Evolutionary conservation across 2,113 vertebrate species (phyloP), one percentile per base, ranked within the genome.

Genomic region (Leuciscus idus): DNA sequence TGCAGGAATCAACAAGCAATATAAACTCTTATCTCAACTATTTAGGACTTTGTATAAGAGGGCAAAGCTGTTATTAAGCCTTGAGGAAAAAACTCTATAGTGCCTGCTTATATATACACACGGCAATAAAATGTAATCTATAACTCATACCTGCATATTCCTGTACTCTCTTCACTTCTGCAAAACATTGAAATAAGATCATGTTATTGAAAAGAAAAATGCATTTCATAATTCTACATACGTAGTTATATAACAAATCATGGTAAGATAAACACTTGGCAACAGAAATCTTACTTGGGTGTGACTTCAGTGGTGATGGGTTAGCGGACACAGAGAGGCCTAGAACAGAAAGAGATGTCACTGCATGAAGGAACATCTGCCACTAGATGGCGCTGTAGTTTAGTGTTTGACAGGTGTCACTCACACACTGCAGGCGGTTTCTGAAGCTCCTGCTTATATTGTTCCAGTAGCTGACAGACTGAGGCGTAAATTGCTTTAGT

Each of bases 71-170:
- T 66, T 81, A 28, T 66, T 26, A 77, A 6, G 17, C 28, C 28
- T 52, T 11, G 26, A 33, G 6, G 8, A 5, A 52, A 30, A 55
- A 52, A 26, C n/a, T 55, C 21, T 55, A 77, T 21, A 19, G 75
- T 9, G 7, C 46, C 28, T 28, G 26, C 4, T 77, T 77, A 55
- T 33, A 21, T 28, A 52, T 30, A 19, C 75, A 33, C 33, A 55
- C 48, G 12, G 28, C 75, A 81, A 30, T 81, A 81, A 39, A 80
- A 55, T 36, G 3, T 26, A n/a, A 50, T 26, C 68, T 64, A 11
- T 57, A 33, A 64, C 17, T 85, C 91, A 28, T 75, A 95, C 94
- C 70, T 91, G 94, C 92, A 70, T 93, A 94, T 23, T 94, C 91
- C 66, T 95, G 93, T 0, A 95, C 64, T 26, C 77, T 91, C 88